Conservation (phyloP, 2,888 invertebrate species). For the Amphipyra tragopoginis region DNA sequence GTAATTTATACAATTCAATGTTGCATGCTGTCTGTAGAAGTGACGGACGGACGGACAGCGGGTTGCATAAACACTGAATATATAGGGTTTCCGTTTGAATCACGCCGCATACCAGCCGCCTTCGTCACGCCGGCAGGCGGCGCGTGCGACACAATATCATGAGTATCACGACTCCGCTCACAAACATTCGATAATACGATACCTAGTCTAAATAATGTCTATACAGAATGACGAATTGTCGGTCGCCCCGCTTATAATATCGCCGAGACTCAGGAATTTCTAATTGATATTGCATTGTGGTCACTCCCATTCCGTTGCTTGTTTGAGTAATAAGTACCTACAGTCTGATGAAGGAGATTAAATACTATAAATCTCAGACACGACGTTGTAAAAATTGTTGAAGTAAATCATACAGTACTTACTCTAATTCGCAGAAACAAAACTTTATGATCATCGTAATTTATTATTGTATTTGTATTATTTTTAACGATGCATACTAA, state of each 20-base stretch:
- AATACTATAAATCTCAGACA: constrained; percentile 64
- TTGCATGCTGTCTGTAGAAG: constrained; percentile 75
- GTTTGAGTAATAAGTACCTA: constrained; percentile 68
- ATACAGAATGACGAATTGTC: constrained; percentile 74
- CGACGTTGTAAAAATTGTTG: constrained; percentile 58
- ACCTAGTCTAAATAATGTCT: constrained; percentile 74
- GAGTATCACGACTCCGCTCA: constrained; percentile 77
- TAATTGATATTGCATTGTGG: constrained; percentile 77
- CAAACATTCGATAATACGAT: constrained; percentile 74
- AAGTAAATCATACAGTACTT: constrained; percentile 62
- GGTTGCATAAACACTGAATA: constrained; percentile 86
- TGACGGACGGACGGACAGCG: constrained; percentile 81
- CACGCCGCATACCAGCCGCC: constrained; percentile 87
- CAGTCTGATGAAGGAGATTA: constrained; percentile 68
- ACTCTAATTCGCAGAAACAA: constrained; percentile 61
- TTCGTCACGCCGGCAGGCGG: constrained; percentile 83
- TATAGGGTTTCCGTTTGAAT: constrained; percentile 89
- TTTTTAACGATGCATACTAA: constrained; percentile 65
- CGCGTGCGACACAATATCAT: constrained; percentile 83
- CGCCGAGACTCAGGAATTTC: constrained; percentile 69
- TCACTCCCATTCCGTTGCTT: constrained; percentile 70
- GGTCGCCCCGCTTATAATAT: constrained; percentile 60
- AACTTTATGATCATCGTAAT: constrained; percentile 65
- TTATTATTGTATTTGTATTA: constrained; percentile 65
- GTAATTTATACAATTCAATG: constrained; percentile 68